Base-by-base conservation (phyloP, 2,888 invertebrate species). In the Caenorhabditis japonica region DNA sequence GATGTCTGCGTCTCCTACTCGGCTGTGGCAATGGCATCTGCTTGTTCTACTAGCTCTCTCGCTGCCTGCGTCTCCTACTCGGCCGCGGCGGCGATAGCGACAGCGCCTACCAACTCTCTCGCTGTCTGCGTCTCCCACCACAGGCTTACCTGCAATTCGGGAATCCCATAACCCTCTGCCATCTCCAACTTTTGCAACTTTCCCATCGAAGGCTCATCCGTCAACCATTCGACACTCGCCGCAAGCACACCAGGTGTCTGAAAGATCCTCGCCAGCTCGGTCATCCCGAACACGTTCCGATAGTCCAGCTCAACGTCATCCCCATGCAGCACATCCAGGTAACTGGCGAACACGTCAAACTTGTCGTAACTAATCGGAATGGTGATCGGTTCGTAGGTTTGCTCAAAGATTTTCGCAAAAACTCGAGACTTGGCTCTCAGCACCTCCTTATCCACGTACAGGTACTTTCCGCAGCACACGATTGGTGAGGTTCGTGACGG, bases 371-470 rank as follows among this genome's bases (percentile, higher is more conserved):
- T n/a, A 10, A 56, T n/a, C 25, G 66, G 66, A 51, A 66, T 56
- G 27, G 66, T 66, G 25, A 66, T 66, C 8, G 66, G 66, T 15
- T 66, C 66, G 21, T 56, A 66, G 25, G 56, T 49, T 41, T 66
- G 66, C n/a, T 66, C 49, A 25, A 66, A 56, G 44, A 66, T 56
- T 23, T 66, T 66, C 13, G 66, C 27, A 56, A 66, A 66, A 8
- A 56, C 43, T 10, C 66, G 56, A 5, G 66, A 66, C 8, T 66
- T 56, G 27, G 47, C 15, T 4, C 66, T 56, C 19, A 66, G 66
- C 17, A 66, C 66, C 12, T 66, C 66, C 13, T 66, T 66, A 44
- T 66, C 66, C 21, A 66, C 66, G 13, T 66, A 66, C 4, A 66
- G 21, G 41, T 56, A 66, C 51, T 66, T 66, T 15, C 66, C 66